phyloP scores from a whole-genome alignment of 2,888 invertebrate genomes.

The Anoncus sp. region DNA sequence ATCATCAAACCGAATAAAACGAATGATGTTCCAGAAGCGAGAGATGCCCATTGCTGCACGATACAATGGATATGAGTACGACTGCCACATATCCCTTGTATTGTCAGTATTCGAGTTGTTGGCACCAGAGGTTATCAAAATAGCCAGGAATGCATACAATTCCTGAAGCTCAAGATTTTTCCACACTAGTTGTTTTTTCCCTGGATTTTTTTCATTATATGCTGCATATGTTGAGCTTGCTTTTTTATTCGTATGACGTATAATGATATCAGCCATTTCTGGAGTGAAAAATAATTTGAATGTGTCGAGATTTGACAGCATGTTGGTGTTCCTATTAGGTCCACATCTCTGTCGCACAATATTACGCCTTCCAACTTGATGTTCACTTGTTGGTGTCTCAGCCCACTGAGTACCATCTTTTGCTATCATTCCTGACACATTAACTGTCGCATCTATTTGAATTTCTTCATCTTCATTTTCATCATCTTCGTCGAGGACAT shows the following conservation, averaged over 20 bases:
- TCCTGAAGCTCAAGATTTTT: conserved; percentile 30
- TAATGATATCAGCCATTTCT: conserved; percentile 45
- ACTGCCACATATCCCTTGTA: conserved; percentile 64
- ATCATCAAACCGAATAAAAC: conserved; percentile 73
- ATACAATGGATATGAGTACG: conserved; percentile 61
- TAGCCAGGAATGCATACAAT: conserved; percentile 44
- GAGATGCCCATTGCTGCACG: conserved; percentile 61
- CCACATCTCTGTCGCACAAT: conserved; percentile 49
- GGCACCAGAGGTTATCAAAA: conserved; percentile 64
- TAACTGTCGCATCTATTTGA: conserved; percentile 29
- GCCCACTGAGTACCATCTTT: conserved; percentile 46
- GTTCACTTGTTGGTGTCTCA: conserved; percentile 50
- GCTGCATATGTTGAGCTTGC: conserved; percentile 28
- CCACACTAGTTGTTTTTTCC: conserved; percentile 25
- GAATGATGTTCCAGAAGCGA: conserved; percentile 63
- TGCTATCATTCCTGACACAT: conserved; percentile 36
- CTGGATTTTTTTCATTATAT: conserved; percentile 42
- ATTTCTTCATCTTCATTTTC: conserved; percentile 33
- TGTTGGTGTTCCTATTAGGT: conserved; percentile 49
- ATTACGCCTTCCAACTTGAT: conserved; percentile 44
- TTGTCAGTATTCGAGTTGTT: conserved; percentile 67
- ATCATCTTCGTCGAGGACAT: conserved; percentile 46
- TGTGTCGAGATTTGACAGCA: conserved; percentile 49
- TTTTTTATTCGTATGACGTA: neutral
- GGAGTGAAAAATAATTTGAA: conserved; percentile 54